Evolutionary conservation across 2,888 invertebrate genomes (phyloP).

Genomic region (Aporophyla nigra): DNA sequence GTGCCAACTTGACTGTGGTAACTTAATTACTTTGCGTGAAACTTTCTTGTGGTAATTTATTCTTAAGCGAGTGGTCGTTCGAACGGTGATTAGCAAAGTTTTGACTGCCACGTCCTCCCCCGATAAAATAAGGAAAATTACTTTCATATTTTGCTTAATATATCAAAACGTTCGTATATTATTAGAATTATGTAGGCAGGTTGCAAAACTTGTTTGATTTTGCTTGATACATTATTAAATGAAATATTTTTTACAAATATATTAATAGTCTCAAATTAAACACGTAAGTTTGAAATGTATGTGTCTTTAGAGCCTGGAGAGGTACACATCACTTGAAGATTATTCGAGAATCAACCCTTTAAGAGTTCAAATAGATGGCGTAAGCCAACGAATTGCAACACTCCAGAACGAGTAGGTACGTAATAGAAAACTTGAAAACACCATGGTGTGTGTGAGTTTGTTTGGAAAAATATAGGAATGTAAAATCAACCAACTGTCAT

Average conservation of each 20-base stretch:
- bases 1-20: conserved; percentile 72
- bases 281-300: background rate
- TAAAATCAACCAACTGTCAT: background rate
- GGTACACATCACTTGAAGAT: background rate
- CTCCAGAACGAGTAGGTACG: background rate
- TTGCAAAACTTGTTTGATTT: background rate
- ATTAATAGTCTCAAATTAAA: background rate
- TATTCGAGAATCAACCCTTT: background rate
- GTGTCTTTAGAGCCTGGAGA: background rate
- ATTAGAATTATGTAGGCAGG: conserved; percentile 9
- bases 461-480: background rate
- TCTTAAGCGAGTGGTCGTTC: conserved; percentile 81
- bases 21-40: conserved; percentile 80
- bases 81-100: conserved; percentile 83
- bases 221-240: background rate
- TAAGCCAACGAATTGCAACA: background rate
- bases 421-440: background rate
- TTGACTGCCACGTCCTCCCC: conserved; percentile 60
- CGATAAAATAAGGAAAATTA: conserved; percentile 63
- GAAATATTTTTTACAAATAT: background rate
- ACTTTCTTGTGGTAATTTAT: conserved; percentile 81
- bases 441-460: background rate
- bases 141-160: conserved; percentile 51
- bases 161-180: conserved; percentile 39
- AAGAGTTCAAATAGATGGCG: background rate